These are phyloP conservation scores for Plusia festucae DNA, from an alignment of 2,888 invertebrate species.

Conservation along the genomic window DNA sequence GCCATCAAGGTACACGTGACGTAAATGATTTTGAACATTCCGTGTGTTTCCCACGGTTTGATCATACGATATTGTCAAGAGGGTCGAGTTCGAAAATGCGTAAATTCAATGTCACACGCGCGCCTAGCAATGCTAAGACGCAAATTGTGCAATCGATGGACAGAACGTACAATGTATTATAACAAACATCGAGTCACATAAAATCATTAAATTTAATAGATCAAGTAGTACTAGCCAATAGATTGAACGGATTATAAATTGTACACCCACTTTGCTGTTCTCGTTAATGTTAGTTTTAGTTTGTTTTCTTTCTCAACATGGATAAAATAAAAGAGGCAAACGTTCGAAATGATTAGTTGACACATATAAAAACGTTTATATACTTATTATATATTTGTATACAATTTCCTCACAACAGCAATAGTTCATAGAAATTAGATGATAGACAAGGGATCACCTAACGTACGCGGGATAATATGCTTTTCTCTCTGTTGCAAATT, in stretches of 20 bases:
- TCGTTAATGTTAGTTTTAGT: background rate
- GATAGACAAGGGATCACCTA: too few relatives aligned
- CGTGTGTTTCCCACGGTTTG: slow-evolving; percentile 44
- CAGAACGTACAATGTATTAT: slow-evolving; percentile 32
- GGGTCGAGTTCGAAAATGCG: slow-evolving; percentile 59
- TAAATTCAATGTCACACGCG: slow-evolving; percentile 69
- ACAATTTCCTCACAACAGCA: too few relatives aligned
- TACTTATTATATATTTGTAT: too few relatives aligned
- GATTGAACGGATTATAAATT: slow-evolving; percentile 7
- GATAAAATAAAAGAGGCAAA: background rate
- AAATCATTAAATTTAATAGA: slow-evolving; percentile 16
- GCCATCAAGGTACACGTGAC: background rate
- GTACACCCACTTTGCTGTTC: background rate
- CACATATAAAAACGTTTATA: too few relatives aligned
- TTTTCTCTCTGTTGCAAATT: too few relatives aligned
- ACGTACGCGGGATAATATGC: too few relatives aligned
- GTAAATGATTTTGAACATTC: slow-evolving; percentile 4
- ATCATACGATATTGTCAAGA: slow-evolving; percentile 49
- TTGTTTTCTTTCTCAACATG: background rate
- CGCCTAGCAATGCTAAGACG: slow-evolving; percentile 65
- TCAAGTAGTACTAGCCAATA: slow-evolving; percentile 7
- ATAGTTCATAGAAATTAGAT: too few relatives aligned
- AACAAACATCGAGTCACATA: slow-evolving; percentile 13
- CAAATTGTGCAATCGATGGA: slow-evolving; percentile 62
- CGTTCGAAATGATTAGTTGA: too few relatives aligned